Evolutionary conservation across 2,113 vertebrate species (phyloP), one percentile per base, ranked within the genome.

Genomic region (Mormyrus iriodes): DNA sequence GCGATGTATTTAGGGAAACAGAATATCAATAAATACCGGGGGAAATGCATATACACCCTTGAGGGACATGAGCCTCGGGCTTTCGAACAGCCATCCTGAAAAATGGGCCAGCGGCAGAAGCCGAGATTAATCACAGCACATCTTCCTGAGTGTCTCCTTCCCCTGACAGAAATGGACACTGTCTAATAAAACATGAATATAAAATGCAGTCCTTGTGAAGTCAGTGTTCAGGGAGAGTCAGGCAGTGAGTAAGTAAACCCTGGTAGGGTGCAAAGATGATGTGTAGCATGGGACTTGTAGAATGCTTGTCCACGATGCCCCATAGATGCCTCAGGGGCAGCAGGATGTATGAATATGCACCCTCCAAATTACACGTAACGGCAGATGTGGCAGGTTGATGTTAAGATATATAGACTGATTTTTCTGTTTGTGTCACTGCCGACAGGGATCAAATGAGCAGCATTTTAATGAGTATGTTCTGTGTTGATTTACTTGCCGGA

Each of bases 201-300:
- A 93, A 94, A 94, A 93, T 69, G 31, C 92, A 94, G 91, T 85
- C 92, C 90, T 92, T 93, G 92, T 93, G 90, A 88, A 94, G 94
- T 92, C 90, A 92, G 93, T 95, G 93, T 94, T 93, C 92, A 94
- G 93, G 93, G 93, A 94, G 93, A 94, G 91, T 91, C 90, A 91
- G 79, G 46, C 91, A 92, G 91, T 92, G 90, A 89, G 89, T 92
- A 51, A 35, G 83, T 31, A 86, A 42, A 48, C 39, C 49, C 21
- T 52, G 46, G 84, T 52, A 24, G 19, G 58, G 79, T 52, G 53
- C 19, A n/a, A n/a, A 42, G 27, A 3, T n/a, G 6, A 42, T 17
- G 21, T 51, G 44, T 13, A 69, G 17, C 7, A 5, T 9, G 10
- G n/a, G 44, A 42, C 58, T 89, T 46, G 10, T 85, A 76, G 48